Percentiles rank a stretch among this genome's conserved stretches.
Evolutionary conservation across 2,113 vertebrate genomes (phyloP).

Genomic region (Melanocharis versteri): DNA sequence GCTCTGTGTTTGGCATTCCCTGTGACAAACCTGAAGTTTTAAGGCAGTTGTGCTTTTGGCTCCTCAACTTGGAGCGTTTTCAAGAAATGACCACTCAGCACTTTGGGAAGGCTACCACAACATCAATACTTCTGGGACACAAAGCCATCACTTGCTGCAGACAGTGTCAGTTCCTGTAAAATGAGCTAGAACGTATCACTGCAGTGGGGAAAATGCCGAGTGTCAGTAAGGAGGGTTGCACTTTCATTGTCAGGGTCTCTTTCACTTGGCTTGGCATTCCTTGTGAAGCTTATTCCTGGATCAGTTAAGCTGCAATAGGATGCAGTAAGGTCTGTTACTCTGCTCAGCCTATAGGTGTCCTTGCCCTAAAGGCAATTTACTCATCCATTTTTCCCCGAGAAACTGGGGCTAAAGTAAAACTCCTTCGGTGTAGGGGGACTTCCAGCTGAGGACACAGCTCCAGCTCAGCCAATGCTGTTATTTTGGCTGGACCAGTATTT

Average conservation of each 20-base stretch:
- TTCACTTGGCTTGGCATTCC: background rate
- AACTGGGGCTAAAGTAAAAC: background rate
- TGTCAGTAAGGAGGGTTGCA: background rate
- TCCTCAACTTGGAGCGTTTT: background rate
- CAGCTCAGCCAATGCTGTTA: background rate
- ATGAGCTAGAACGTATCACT: fast-evolving
- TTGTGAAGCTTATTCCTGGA: background rate
- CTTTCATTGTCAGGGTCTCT: background rate
- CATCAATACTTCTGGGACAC: background rate
- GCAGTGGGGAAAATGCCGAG: background rate
- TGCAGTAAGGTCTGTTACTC: background rate
- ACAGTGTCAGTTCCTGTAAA: background rate
- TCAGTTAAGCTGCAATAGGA: background rate
- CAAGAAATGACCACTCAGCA: background rate
- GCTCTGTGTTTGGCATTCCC: background rate
- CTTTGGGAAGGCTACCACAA: background rate
- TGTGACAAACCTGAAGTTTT: background rate
- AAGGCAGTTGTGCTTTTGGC: background rate
- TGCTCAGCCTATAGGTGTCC: background rate
- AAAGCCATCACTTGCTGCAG: background rate
- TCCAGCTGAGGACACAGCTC: background rate
- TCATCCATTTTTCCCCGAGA: background rate
- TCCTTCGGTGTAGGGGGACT: background rate
- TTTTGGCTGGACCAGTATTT: background rate
- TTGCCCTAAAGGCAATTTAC: background rate